Evolutionary conservation across 2,888 invertebrate genomes (phyloP), one percentile per base, ranked within the genome.

Genomic region (Allophyes oxyacanthae): DNA sequence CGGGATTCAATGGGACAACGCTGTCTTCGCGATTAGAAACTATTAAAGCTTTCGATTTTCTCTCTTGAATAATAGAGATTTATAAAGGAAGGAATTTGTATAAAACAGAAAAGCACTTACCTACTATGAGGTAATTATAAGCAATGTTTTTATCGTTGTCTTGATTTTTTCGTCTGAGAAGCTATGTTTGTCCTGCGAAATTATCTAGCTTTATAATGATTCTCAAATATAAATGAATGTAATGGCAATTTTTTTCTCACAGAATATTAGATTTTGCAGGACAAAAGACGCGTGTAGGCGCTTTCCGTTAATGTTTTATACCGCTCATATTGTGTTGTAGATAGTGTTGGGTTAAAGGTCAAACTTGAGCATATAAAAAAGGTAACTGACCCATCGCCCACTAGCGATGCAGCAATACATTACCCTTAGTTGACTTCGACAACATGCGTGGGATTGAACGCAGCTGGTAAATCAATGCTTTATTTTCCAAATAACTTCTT

Each of bases 1-100:
- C 62, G 55, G 62, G 72, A 73, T 78, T 77, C 78, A 75, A 76
- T 65, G 55, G 63, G 43, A 54, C 45, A 60, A 51, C 25, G 26
- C 44, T 41, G 57, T 43, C 44, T 59, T 61, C 53, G 38, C 58
- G 56, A 64, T 64, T 66, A 62, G 74, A 70, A 60, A 51, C 55
- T 52, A 43, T 33, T 37, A 36, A 37, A 59, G 44, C 63, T 66
- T 61, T 60, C 43, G 44, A 50, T 66, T 54, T 34, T 49, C 37
- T 46, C 3, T n/a, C 36, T 32, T 38, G 14, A 8, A 36, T 32
- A 20, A 14, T 32, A 37, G 14, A 28, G 6, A 28, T 28, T 5
- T 5, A 1, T 6, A 6, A 28, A 28, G 20, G 20, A 20, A 20
- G 20, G 2, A 20, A 4, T n/a, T 25, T 5, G 25, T 25, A 25